Percentiles rank a stretch among this genome's conserved stretches.
Conservation (phyloP, 2,113 vertebrate genomes). For the Brachypteracias leptosomus region DNA sequence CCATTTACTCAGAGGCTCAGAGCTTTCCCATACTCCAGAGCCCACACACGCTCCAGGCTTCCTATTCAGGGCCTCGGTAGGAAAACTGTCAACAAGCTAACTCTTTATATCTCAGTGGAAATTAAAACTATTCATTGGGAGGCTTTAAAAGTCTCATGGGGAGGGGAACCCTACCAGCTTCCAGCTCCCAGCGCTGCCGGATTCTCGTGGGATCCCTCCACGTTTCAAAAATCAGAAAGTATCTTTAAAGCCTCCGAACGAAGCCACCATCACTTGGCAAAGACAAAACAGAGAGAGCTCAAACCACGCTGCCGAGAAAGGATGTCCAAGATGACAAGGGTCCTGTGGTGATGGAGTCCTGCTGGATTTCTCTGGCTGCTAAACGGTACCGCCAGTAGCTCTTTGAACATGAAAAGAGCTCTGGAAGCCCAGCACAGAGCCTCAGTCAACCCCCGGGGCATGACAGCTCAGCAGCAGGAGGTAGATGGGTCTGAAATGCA, state of each 20-base stretch:
- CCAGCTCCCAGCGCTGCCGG: not conserved
- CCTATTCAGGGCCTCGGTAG: not conserved
- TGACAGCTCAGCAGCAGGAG: not conserved
- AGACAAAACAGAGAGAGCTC: not conserved
- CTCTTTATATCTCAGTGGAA: conserved; percentile 8
- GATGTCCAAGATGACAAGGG: not conserved
- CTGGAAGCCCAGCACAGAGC: not conserved
- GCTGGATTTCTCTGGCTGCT: conserved; percentile 1
- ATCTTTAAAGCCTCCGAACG: not conserved
- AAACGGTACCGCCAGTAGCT: not conserved
- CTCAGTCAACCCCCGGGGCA: not conserved
- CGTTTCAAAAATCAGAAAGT: not conserved
- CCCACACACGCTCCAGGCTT: conserved; percentile 11
- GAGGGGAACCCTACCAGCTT: not conserved
- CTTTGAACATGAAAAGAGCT: conserved; percentile 3
- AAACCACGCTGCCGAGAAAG: not conserved
- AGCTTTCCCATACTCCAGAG: conserved; percentile 37
- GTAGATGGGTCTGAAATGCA: not conserved
- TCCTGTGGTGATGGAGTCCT: not conserved
- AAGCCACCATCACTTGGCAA: not conserved
- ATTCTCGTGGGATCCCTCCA: not conserved
- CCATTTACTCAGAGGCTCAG: not conserved
- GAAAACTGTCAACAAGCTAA: conserved; percentile 21
- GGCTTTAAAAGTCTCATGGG: not conserved
- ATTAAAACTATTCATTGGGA: conserved; percentile 7